Conservation (phyloP, 2,113 vertebrate species). For the Lates calcarifer region DNA sequence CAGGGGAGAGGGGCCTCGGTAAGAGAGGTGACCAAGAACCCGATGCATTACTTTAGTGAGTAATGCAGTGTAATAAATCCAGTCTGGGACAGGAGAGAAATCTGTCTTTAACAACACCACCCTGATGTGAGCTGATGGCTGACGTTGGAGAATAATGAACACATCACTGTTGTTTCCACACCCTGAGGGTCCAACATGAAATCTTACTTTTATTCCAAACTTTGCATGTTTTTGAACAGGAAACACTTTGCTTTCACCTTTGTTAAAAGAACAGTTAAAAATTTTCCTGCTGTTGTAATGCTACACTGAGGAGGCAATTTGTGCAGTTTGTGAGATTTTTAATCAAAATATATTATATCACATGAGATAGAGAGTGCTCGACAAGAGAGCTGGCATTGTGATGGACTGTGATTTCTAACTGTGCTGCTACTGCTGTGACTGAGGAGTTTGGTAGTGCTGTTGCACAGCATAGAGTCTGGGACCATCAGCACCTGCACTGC, state of each 20-base stretch:
- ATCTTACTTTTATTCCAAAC: constrained; percentile 39
- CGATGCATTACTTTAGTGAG: constrained; percentile 3
- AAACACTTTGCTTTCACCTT: constrained; percentile 50
- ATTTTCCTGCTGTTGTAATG: constrained; percentile 17
- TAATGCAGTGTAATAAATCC: constrained; percentile 31
- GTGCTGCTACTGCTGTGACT: constrained; percentile 10
- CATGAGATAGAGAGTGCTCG: constrained; percentile 24
- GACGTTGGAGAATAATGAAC: constrained; percentile 8
- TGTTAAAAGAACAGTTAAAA: constrained; percentile 5
- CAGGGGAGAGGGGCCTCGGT: too few species aligned
- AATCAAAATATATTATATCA: constrained; percentile 35
- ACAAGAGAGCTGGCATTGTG: constrained; percentile 42
- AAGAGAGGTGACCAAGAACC: too few species aligned
- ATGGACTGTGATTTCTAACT: constrained; percentile 18
- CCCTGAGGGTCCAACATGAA: background rate
- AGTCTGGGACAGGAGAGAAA: background rate
- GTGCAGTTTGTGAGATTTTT: constrained; percentile 26
- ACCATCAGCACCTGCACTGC: background rate
- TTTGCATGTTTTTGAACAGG: constrained; percentile 46
- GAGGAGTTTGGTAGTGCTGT: constrained; percentile 36
- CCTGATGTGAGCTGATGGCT: constrained; percentile 10
- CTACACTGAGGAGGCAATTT: constrained; percentile 16
- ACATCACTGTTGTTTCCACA: background rate
- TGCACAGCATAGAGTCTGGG: constrained; percentile 11
- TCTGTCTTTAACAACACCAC: background rate